These are phyloP conservation scores for Paratilapia polleni DNA, from an alignment of 2,113 vertebrate genomes.

Conservation along the genomic window DNA sequence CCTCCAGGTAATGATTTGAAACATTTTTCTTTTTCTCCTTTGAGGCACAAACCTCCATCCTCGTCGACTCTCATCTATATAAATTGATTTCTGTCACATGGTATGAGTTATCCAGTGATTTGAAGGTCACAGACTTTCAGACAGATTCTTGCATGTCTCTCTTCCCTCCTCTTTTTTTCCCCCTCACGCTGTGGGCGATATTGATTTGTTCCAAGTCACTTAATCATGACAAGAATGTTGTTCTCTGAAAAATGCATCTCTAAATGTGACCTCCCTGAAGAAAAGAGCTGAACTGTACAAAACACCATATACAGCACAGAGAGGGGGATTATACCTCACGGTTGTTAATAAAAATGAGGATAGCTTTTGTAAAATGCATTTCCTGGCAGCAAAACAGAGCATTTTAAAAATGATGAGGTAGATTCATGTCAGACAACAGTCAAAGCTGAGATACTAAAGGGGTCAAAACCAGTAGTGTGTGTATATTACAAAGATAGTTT, in stretches of 20 bases:
- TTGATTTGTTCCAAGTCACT: constrained; percentile 69
- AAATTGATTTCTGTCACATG: constrained; percentile 67
- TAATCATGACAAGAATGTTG: constrained; percentile 63
- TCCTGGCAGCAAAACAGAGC: background rate
- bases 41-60: constrained; percentile 30
- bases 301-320: background rate
- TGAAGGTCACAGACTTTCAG: constrained; percentile 72
- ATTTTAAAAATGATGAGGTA: background rate
- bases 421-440: background rate
- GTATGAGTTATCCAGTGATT: constrained; percentile 63
- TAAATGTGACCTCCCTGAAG: constrained; percentile 34
- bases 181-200: constrained; percentile 45
- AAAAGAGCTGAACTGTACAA: background rate
- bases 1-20: constrained; percentile 23
- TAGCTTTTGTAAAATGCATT: background rate
- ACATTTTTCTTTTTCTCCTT: constrained; percentile 29
- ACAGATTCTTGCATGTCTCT: constrained; percentile 59
- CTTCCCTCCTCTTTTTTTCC: constrained; percentile 17
- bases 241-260: constrained; percentile 41
- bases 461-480: background rate
- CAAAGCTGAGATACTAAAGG: background rate
- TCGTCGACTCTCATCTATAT: constrained; percentile 34
- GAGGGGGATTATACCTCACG: background rate
- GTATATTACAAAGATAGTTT: background rate
- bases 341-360: background rate